A percentile compares a stretch with the other conserved stretches of the same genome.
phyloP scores from a whole-genome alignment of 30 jellyfish, hydroid and myxozoan species.

The Hydractinia echinata region DNA sequence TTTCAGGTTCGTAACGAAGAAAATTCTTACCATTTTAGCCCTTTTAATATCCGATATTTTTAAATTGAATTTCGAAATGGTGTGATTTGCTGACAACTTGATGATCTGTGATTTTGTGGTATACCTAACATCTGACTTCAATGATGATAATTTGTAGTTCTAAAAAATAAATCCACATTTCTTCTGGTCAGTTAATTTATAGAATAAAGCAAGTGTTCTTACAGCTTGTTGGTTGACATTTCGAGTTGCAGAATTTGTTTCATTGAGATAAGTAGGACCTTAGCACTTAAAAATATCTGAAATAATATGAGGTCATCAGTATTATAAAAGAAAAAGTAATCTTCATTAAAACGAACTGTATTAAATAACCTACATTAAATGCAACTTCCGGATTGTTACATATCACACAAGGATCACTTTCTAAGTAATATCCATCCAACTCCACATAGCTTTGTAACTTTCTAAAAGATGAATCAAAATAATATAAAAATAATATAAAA shows the following conservation, averaged over 20 bases:
- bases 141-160: constrained; percentile 65
- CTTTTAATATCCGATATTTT: constrained; percentile 85
- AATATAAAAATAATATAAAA: neutral
- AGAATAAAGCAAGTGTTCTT: neutral
- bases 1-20: too few relatives aligned
- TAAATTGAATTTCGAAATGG: constrained; percentile 66
- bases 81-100: constrained; percentile 63
- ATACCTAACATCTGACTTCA: constrained; percentile 85
- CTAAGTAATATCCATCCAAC: constrained; percentile 81
- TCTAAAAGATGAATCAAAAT: constrained; percentile 21
- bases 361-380: constrained; percentile 49
- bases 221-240: neutral
- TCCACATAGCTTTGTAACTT: constrained; percentile 72
- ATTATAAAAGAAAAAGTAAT: too few relatives aligned
- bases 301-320: too few relatives aligned
- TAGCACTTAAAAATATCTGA: too few relatives aligned
- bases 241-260: neutral
- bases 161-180: constrained; percentile 15
- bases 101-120: constrained; percentile 86
- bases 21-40: constrained; percentile 72
- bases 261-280: neutral
- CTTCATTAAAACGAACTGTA: too few relatives aligned
- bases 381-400: constrained; percentile 97
- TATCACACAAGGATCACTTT: constrained; percentile 84
- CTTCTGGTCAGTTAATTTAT: too few relatives aligned